These are phyloP conservation scores for Latrodectus hesperus DNA, from an alignment of 2,888 invertebrate species.

Conservation along the genomic window DNA sequence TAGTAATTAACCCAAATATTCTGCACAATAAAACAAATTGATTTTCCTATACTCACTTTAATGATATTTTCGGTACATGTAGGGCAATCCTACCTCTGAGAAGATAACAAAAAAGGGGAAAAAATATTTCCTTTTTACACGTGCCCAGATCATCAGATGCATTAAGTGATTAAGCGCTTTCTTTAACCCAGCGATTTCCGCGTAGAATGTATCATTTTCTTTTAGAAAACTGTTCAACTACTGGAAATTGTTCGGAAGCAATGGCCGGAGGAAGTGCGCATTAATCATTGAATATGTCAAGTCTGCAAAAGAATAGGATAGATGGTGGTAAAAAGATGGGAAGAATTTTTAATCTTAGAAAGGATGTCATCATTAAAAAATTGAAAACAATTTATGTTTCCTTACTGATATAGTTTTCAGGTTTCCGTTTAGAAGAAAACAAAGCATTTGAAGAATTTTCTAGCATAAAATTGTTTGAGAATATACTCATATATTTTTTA, in stretches of 20 bases:
- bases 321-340: conserved; percentile 16
- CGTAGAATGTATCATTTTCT: conserved; percentile 11
- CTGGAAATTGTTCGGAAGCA: conserved; percentile 12
- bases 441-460: no score
- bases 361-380: conserved; percentile 28
- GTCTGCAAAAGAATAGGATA: background rate
- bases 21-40: conserved; percentile 33
- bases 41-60: conserved; percentile 46
- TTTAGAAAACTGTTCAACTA: conserved; percentile 4
- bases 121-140: conserved; percentile 39
- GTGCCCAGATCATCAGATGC: conserved; percentile 43
- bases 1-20: conserved; percentile 34
- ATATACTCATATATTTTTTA: no score
- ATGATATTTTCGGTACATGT: conserved; percentile 36
- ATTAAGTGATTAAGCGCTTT: conserved; percentile 61
- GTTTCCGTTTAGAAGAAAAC: no score
- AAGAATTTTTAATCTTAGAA: conserved; percentile 8
- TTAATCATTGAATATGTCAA: conserved; percentile 42
- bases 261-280: background rate
- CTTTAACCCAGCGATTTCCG: conserved; percentile 17
- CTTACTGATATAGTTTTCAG: no score
- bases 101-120: conserved; percentile 14
- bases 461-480: no score
- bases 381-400: background rate
- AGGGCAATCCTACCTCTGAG: background rate